Evolutionary conservation across 2,113 vertebrate genomes (phyloP).

Genomic region (Gavia stellata): DNA sequence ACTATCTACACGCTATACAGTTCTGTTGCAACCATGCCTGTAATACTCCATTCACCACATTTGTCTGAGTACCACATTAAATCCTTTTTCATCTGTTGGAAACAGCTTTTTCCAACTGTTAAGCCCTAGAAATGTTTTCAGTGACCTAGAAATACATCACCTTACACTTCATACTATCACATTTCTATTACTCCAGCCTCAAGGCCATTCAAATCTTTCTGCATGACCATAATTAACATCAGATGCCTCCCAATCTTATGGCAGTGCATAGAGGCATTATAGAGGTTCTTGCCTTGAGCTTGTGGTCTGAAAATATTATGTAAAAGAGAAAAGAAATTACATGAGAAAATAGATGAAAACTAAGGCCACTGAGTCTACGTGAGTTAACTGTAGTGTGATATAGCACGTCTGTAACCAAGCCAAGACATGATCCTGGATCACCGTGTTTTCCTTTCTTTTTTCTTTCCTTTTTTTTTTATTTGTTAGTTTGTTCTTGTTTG

Average conservation of each 20-base stretch:
- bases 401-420: not conserved
- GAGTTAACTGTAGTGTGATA: not conserved
- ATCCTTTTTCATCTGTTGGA: not conserved
- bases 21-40: not conserved
- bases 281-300: not conserved
- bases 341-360: not conserved
- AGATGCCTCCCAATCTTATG: not conserved
- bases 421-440: not conserved
- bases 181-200: not conserved
- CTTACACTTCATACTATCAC: not conserved
- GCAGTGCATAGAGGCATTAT: not conserved
- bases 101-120: not conserved
- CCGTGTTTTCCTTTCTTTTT: no score
- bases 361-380: not conserved
- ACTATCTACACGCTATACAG: not conserved
- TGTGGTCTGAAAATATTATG: not conserved
- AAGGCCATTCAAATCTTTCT: not conserved
- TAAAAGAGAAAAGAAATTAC: not conserved
- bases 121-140: not conserved
- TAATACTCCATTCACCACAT: not conserved
- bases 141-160: not conserved
- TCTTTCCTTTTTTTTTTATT: no score
- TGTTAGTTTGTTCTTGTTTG: not conserved
- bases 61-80: not conserved
- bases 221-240: not conserved